These are phyloP conservation scores for Glomeris maerens DNA, from an alignment of 1,140 invertebrate genomes.

Conservation along the genomic window DNA sequence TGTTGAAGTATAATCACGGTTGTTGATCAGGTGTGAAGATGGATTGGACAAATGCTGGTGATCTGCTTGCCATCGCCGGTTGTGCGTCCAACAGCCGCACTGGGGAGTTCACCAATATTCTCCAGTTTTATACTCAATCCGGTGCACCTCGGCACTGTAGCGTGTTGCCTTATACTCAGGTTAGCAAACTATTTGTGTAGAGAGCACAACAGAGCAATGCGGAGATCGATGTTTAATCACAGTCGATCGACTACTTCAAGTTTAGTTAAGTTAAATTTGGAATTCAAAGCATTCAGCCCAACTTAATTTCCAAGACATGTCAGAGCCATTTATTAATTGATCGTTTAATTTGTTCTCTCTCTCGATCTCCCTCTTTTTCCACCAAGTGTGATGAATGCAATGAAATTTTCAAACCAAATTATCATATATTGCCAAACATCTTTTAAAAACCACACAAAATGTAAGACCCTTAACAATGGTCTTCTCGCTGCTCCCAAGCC, in stretches of 20 bases:
- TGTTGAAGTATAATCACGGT: conserved; percentile 4
- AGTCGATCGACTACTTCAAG: too few relatives aligned
- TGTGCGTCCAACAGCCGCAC: conserved; percentile 31
- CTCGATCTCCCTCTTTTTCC: too few relatives aligned
- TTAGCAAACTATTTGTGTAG: too few relatives aligned
- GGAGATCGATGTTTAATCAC: too few relatives aligned
- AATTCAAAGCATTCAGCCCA: too few relatives aligned
- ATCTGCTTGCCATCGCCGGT: conserved; percentile 82
- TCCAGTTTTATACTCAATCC: conserved; percentile 64
- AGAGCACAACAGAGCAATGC: too few relatives aligned
- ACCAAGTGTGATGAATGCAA: too few relatives aligned
- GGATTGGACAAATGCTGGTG: conserved; percentile 91
- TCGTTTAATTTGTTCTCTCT: too few relatives aligned
- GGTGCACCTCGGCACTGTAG: conserved; percentile 58
- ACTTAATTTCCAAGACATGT: too few relatives aligned
- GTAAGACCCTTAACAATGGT: too few relatives aligned
- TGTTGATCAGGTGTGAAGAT: conserved; percentile 40
- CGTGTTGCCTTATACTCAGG: conserved; percentile 55
- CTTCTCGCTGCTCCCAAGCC: conserved; percentile 9
- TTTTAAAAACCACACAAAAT: neutral
- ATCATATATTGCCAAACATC: neutral
- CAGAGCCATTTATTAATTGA: too few relatives aligned
- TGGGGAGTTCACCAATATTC: conserved; percentile 45
- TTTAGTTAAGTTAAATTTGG: too few relatives aligned
- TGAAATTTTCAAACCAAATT: neutral